These are phyloP conservation scores for Hozukius guyotensis DNA, from an alignment of 2,797 vertebrate species.

Conservation along the genomic window DNA sequence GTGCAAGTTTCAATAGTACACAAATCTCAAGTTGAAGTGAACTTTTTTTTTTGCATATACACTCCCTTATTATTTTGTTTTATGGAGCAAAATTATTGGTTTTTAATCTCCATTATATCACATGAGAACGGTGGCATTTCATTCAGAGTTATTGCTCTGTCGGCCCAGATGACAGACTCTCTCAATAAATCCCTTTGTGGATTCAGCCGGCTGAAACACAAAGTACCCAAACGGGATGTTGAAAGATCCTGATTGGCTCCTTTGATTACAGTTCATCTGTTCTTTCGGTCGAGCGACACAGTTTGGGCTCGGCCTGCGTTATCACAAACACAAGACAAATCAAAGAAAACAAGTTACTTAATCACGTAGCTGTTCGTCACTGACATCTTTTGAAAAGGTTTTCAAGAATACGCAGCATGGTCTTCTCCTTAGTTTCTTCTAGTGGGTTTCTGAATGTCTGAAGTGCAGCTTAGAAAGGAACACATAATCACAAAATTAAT, in stretches of 20 bases:
- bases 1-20: not conserved
- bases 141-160: constrained; percentile 43
- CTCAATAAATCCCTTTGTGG: constrained; percentile 36
- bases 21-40: not conserved
- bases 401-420: not conserved
- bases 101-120: constrained; percentile 43
- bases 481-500: not conserved
- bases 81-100: constrained; percentile 1
- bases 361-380: not conserved
- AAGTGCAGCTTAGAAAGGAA: not conserved
- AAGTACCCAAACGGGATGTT: constrained; percentile 6
- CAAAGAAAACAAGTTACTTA: not conserved
- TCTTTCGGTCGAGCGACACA: not conserved
- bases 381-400: not conserved
- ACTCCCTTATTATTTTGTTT: constrained; percentile 17
- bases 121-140: constrained; percentile 29
- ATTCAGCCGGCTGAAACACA: constrained; percentile 16
- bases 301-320: not conserved
- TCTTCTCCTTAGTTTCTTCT: not conserved
- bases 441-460: not conserved
- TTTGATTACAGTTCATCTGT: constrained; percentile 16
- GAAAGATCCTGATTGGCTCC: not conserved
- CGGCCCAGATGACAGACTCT: constrained; percentile 37
- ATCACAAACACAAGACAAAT: constrained; percentile 6
- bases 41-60: not conserved